These are phyloP conservation scores for Pantherophis vulpinus DNA, from an alignment of 2,797 vertebrate genomes.

Conservation along the genomic window DNA sequence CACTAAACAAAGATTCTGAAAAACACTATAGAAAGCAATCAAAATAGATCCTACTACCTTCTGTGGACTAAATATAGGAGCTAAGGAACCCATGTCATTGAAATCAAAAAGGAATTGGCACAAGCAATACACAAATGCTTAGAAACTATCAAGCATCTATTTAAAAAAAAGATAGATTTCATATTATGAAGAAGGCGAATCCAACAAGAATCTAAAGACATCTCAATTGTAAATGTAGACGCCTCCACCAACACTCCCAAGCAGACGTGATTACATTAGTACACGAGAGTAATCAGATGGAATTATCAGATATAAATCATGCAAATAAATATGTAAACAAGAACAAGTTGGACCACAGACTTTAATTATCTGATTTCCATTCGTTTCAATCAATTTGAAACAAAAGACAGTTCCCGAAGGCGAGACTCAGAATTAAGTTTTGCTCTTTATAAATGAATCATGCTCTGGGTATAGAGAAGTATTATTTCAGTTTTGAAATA, in stretches of 20 bases:
- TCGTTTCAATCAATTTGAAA: neutral
- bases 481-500: constrained; percentile 53
- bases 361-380: neutral
- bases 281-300: neutral
- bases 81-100: neutral
- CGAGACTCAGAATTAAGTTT: neutral
- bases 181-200: neutral
- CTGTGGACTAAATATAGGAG: neutral
- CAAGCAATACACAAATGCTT: neutral
- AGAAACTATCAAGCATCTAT: neutral
- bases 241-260: neutral
- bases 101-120: neutral
- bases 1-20: neutral
- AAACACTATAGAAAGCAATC: neutral
- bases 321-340: neutral
- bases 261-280: neutral
- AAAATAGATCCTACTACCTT: neutral
- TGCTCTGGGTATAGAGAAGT: constrained; percentile 44
- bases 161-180: neutral
- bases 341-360: neutral
- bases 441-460: constrained; percentile 32
- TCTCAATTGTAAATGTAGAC: neutral
- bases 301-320: neutral
- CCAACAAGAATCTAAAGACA: neutral
- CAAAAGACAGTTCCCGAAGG: neutral